Conservation (phyloP, 2,113 vertebrate genomes). For the Mustela nigripes region DNA sequence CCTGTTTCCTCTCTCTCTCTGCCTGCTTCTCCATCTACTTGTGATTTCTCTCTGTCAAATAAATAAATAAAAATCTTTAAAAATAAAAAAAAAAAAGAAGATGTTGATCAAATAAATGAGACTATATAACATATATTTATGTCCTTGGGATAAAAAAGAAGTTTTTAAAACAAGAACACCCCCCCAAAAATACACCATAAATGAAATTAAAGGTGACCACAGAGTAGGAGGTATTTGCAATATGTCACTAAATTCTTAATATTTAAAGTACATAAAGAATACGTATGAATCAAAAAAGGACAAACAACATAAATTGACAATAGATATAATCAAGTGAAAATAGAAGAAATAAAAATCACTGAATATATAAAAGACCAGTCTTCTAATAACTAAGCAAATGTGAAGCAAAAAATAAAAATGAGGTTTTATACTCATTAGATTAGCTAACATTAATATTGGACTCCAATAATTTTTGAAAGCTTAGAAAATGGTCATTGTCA, state of each 20-base stretch:
- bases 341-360: background rate
- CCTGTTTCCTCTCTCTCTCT: too few species aligned
- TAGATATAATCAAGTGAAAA: background rate
- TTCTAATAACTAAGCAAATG: background rate
- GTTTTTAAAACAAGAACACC: background rate
- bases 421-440: background rate
- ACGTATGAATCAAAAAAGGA: background rate
- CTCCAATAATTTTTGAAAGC: background rate
- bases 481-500: background rate
- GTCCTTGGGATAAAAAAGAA: background rate
- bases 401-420: slow-evolving; percentile 6
- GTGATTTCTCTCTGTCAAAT: too few species aligned
- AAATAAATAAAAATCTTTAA: too few species aligned
- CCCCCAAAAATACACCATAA: background rate
- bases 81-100: background rate
- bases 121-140: background rate
- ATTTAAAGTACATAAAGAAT: background rate
- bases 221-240: background rate
- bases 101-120: background rate
- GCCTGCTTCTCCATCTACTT: too few species aligned
- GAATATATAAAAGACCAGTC: background rate
- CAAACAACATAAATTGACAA: background rate
- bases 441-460: background rate
- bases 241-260: background rate
- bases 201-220: background rate